Evolutionary conservation across 2,113 vertebrate genomes (phyloP).

Genomic region (Gymnorhina tibicen): DNA sequence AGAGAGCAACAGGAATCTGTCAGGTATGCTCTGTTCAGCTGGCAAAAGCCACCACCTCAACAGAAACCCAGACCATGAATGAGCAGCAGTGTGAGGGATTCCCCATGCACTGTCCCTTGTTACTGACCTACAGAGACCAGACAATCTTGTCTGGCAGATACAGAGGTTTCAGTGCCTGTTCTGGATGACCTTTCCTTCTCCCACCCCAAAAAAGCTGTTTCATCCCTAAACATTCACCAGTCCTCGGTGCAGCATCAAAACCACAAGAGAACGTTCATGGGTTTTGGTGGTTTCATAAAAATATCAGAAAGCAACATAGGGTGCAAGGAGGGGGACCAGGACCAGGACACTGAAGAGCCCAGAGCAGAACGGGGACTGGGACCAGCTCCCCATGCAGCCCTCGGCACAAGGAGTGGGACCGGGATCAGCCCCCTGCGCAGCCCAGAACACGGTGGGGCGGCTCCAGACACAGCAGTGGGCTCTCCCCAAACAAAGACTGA

Average conservation of each 20-base stretch:
- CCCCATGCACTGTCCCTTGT: neutral
- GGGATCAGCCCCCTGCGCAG: neutral
- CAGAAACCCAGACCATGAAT: neutral
- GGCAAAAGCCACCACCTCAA: neutral
- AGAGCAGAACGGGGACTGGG: neutral
- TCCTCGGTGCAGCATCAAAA: neutral
- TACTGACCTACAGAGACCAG: neutral
- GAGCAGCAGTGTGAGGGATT: neutral
- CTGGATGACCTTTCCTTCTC: neutral
- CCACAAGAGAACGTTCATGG: fast-evolving
- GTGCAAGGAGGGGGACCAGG: neutral
- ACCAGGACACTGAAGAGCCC: neutral
- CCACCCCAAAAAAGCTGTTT: neutral
- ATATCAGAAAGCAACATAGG: neutral
- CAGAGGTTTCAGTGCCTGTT: neutral
- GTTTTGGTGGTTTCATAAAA: neutral
- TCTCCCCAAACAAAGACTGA: neutral
- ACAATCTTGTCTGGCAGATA: neutral
- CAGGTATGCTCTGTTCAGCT: neutral
- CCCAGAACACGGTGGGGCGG: fast-evolving
- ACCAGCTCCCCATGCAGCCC: neutral
- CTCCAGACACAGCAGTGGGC: neutral
- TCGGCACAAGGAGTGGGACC: fast-evolving
- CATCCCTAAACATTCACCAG: neutral
- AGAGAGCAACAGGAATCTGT: neutral